A percentile compares a stretch with the other conserved stretches of the same genome.
These are phyloP conservation scores for Amiota communis DNA, from an alignment of 2,888 invertebrate genomes.

Conservation along the genomic window DNA sequence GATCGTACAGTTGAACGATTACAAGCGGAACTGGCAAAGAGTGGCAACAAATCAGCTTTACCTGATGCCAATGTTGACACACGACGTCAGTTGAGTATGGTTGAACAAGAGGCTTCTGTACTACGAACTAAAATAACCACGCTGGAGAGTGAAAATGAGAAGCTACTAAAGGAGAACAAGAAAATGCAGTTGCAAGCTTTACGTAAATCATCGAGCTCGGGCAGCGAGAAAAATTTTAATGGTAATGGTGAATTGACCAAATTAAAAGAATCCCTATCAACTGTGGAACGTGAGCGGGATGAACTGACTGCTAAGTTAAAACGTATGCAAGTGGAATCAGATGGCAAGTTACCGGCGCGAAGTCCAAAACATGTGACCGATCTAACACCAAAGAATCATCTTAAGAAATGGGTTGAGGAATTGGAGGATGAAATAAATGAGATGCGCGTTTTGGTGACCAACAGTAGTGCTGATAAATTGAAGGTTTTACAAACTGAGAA, in stretches of 20 bases:
- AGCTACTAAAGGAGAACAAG: conserved; percentile 82
- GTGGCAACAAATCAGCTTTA: conserved; percentile 65
- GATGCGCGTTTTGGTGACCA: conserved; percentile 71
- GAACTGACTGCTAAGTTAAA: conserved; percentile 80
- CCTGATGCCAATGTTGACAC: conserved; percentile 78
- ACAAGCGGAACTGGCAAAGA: conserved; percentile 76
- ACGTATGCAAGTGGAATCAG: conserved; percentile 78
- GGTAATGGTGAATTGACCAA: conserved; percentile 75
- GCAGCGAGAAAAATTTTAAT: conserved; percentile 50
- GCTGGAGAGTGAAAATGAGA: conserved; percentile 85
- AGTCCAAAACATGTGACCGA: conserved; percentile 84
- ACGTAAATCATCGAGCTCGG: conserved; percentile 71
- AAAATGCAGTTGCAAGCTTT: conserved; percentile 76
- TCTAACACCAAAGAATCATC: conserved; percentile 72
- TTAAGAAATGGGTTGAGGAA: conserved; percentile 88
- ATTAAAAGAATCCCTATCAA: conserved; percentile 75
- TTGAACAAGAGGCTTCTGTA: conserved; percentile 84
- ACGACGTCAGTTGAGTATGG: conserved; percentile 82
- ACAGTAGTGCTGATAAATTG: conserved; percentile 72
- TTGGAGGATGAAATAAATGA: conserved; percentile 88
- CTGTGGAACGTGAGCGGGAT: conserved; percentile 79
- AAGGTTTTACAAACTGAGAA: conserved; percentile 79
- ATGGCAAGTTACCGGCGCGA: conserved; percentile 80
- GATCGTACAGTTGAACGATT: conserved; percentile 86
- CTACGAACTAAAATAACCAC: conserved; percentile 80